Percentiles rank a stretch among this genome's conserved stretches.
Conservation (phyloP, 1,140 invertebrate genomes). For the Lysiphlebus fabarum region DNA sequence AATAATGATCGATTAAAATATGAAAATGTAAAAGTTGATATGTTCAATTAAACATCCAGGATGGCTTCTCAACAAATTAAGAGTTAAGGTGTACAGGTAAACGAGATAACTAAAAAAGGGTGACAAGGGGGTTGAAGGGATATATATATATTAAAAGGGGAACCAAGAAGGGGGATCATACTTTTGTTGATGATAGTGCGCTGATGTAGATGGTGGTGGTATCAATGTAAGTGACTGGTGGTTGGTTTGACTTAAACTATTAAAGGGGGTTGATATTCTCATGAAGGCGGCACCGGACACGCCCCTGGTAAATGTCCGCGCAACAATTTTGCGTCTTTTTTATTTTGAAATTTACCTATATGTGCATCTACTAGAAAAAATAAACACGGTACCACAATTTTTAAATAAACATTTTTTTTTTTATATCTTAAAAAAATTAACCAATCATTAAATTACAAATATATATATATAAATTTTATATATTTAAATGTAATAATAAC, state of each 20-base stretch:
- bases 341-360: slow-evolving; percentile 33
- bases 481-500: too few relatives aligned
- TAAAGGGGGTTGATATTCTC: slow-evolving; percentile 30
- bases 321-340: slow-evolving; percentile 46
- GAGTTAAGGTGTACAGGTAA: slow-evolving; percentile 47
- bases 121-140: too few relatives aligned
- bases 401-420: too few relatives aligned
- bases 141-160: too few relatives aligned
- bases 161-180: too few relatives aligned
- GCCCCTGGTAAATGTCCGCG: slow-evolving; percentile 46
- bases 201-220: slow-evolving; percentile 23
- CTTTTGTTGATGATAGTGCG: slow-evolving; percentile 18
- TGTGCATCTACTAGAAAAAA: slow-evolving; percentile 36
- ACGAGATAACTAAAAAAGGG: too few relatives aligned
- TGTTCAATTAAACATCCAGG: slow-evolving; percentile 42
- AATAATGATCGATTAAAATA: background rate
- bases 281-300: slow-evolving; percentile 50
- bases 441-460: too few relatives aligned
- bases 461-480: too few relatives aligned
- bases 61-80: slow-evolving; percentile 39
- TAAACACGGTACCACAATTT: slow-evolving; percentile 32
- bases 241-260: slow-evolving; percentile 28
- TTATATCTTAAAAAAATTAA: too few relatives aligned
- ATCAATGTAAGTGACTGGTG: slow-evolving; percentile 29
- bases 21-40: slow-evolving; percentile 23